Base-by-base conservation (phyloP, 2,797 vertebrate genomes). In the Dendrocincla tyrannina region DNA sequence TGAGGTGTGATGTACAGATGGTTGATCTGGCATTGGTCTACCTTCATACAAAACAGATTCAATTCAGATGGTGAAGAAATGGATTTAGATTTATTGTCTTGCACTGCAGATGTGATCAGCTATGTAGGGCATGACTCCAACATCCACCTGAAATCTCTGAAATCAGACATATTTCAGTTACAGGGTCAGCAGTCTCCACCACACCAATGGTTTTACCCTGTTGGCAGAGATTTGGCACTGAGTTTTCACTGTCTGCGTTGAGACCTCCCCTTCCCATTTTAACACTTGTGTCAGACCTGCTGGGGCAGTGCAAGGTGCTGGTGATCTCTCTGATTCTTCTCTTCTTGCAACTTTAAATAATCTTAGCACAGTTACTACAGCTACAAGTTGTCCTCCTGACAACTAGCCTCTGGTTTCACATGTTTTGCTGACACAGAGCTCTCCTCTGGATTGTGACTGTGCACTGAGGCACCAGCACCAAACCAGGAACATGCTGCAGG, bases 51-150 rank as follows among this genome's bases (percentile, higher is more conserved):
- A 73, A 69, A 27, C 50, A 64, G 22, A 13, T 47, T 62, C 28
- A 47, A 60, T 67, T 47, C 35, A 63, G 30, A 22, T 33, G 16
- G 50, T 30, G 33, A 73, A 55, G 80, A 90, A 85, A 76, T 22
- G 6, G 55, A 28, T 73, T 76, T 60, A 33, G 37, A 58, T 78
- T 44, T 63, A 41, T 42, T 70, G 67, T 59, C 58, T 44, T n/a
- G 35, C 60, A 30, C 32, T 44, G 50, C 41, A 67, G 79, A 86
- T 16, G 13, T 67, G 66, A 72, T 99, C 93, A 98, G 97, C 79
- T 94, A 98, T 9, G 95, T 99, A 20, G 97, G 95, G 92, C 95
- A 97, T 69, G 98, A 99, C 90, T 96, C 98, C 84, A 98, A 98
- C 68, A 84, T 99, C 79, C 95, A 95, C 22, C 93, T 98, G 46